Evolutionary conservation across 1,140 invertebrate genomes (phyloP).

Genomic region (Psilanteris sp.): DNA sequence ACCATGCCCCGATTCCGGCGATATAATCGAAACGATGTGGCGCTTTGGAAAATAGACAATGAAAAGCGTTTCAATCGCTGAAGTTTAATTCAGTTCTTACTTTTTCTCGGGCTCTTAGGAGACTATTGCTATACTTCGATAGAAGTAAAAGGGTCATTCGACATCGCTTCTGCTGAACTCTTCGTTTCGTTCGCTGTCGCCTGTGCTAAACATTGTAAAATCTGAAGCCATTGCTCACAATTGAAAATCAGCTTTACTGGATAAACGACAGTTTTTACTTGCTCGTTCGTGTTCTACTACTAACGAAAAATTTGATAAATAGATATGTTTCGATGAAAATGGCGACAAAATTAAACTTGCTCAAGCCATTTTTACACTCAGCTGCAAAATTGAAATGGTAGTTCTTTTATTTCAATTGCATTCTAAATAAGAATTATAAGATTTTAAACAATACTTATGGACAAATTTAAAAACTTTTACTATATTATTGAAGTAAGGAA

Average conservation of each 20-base stretch:
- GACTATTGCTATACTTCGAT: constrained; percentile 36
- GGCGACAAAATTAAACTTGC: constrained; percentile 16
- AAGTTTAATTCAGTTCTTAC: constrained; percentile 61
- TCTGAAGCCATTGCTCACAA: constrained; percentile 37
- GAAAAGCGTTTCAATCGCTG: constrained; percentile 52
- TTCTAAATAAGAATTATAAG: too few species aligned
- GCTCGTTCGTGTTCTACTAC: background rate
- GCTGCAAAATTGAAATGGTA: too few species aligned
- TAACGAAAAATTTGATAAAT: constrained; percentile 34
- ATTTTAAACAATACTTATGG: too few species aligned
- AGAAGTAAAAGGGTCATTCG: constrained; percentile 52
- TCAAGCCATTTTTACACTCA: too few species aligned
- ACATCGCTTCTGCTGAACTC: constrained; percentile 30
- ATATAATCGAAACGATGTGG: constrained; percentile 58
- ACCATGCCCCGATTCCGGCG: constrained; percentile 1
- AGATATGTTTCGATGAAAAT: constrained; percentile 24
- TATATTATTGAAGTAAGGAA: too few species aligned
- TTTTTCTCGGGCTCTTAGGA: constrained; percentile 22
- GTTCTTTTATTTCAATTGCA: too few species aligned
- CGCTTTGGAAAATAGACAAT: constrained; percentile 59
- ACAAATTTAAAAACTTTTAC: too few species aligned
- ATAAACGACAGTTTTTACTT: constrained; percentile 13
- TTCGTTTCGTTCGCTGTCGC: constrained; percentile 40
- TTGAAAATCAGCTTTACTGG: constrained; percentile 39
- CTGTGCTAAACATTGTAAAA: constrained; percentile 40